Percentiles rank a stretch among this genome's conserved stretches.
phyloP scores from a whole-genome alignment of 53 echinoderm and acorn worm genomes.

The Henricia sp. region DNA sequence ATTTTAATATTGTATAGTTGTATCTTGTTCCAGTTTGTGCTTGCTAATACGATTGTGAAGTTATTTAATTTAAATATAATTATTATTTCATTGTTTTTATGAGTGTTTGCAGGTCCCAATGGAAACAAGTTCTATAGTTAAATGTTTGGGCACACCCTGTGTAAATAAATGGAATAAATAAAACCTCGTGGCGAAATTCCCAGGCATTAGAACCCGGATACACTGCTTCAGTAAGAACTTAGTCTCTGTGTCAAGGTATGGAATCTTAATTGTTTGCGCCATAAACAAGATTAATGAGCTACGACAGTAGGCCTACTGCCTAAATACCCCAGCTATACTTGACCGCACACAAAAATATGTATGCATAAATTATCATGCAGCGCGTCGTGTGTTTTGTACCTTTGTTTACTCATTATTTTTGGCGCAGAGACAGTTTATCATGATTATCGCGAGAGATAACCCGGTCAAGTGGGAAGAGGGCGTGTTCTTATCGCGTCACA shows the following conservation, averaged over 20 bases:
- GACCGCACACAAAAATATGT: not conserved
- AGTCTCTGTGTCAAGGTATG: not conserved
- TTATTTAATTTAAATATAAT: too few species aligned
- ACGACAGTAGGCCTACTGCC: not conserved
- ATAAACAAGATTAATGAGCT: not conserved
- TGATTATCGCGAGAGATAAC: constrained; percentile 17
- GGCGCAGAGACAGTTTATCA: not conserved
- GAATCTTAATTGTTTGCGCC: not conserved
- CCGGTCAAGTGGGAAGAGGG: constrained; percentile 9
- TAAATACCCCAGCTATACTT: constrained; percentile 23
- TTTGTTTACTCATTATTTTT: too few species aligned
- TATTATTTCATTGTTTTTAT: too few species aligned
- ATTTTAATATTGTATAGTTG: too few species aligned
- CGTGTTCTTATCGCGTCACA: constrained; percentile 1
- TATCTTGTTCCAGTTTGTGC: too few species aligned
- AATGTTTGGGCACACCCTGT: not conserved
- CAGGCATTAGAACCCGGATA: too few species aligned
- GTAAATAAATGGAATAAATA: too few species aligned
- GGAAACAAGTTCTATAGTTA: not conserved
- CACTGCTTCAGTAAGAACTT: not conserved
- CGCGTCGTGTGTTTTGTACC: not conserved
- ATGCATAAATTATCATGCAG: not conserved
- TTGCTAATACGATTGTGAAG: too few species aligned
- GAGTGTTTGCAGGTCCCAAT: not conserved
- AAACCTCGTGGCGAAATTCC: too few species aligned